Base-by-base conservation (phyloP, 2,113 vertebrate species). In the Sinocyclocheilus anophthalmus region DNA sequence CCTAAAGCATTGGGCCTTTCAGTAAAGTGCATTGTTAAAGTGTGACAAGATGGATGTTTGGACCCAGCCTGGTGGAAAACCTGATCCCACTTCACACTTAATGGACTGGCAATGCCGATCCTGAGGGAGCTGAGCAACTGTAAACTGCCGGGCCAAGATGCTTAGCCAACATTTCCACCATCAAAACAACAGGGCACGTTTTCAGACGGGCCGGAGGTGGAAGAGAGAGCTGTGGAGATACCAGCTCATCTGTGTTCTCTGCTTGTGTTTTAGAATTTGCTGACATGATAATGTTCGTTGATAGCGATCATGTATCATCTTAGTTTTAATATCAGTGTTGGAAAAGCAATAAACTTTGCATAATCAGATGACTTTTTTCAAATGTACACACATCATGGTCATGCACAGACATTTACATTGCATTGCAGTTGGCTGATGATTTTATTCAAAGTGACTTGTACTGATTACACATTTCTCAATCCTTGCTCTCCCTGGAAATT, bases 1-100 rank as follows among this genome's bases (percentile, higher is more conserved):
- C 61, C 70, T 59, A 39, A 86, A 24, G 65, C 7, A 37, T 20
- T 53, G 45, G 85, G 37, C 18, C 24, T 86, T 53, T 70, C 42
- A 12, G 84, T 76, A 33, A 76, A 75, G 73, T 67, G 87, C 75
- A 84, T 84, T 80, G 84, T 87, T 84, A 83, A 77, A 77, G 48
- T 85, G 33, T 76, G 82, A 88, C 69, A 87, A 85, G 85, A 89
- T 84, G 89, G 85, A 89, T 91, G 85, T 86, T 77, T 57, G 80
- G 82, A 30, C 50, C 55, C 30, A 77, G 72, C 65, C 90, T 81
- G 20, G 33, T 63, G 63, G 87, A 89, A 90, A 90, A 88, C 87
- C 81, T 79, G 84, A 87, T 81, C 88, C 89, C 79, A 75, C 88
- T 89, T 90, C 84, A 85, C 76, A 73, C 79, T 59, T 87, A 87